These are phyloP conservation scores for Mesorhabditis spiculigera DNA, from an alignment of 2,888 invertebrate genomes.

Conservation along the genomic window DNA sequence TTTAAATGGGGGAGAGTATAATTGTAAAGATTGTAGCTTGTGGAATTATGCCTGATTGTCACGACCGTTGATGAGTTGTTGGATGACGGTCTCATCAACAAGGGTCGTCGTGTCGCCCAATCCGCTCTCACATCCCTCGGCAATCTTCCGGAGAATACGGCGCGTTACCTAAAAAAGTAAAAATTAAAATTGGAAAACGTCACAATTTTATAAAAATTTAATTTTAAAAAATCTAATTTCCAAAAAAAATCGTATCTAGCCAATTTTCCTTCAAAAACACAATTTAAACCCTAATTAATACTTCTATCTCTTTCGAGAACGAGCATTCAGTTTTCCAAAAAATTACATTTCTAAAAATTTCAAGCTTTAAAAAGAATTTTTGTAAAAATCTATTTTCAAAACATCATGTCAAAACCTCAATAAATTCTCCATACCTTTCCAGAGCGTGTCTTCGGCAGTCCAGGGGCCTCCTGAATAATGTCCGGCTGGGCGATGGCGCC, in stretches of 20 bases:
- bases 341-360: too few relatives aligned
- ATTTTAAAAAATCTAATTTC: too few relatives aligned
- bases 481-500: conserved; percentile 95
- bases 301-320: too few relatives aligned
- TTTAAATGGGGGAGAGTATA: too few relatives aligned
- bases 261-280: too few relatives aligned
- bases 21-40: too few relatives aligned
- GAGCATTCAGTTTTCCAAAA: too few relatives aligned
- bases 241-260: too few relatives aligned
- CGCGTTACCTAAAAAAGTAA: conserved; percentile 71
- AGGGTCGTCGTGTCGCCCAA: conserved; percentile 90
- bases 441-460: conserved; percentile 74
- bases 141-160: conserved; percentile 86
- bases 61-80: conserved; percentile 40
- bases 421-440: conserved; percentile 72
- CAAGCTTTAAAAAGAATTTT: neutral
- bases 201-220: too few relatives aligned
- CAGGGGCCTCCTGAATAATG: conserved; percentile 85
- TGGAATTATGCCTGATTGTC: conserved; percentile 3
- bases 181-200: too few relatives aligned
- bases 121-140: conserved; percentile 75
- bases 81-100: conserved; percentile 69
- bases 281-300: too few relatives aligned
- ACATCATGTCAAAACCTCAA: neutral
- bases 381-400: neutral